Evolutionary conservation across 1,140 invertebrate genomes (phyloP).

Genomic region (Nephila pilipes): DNA sequence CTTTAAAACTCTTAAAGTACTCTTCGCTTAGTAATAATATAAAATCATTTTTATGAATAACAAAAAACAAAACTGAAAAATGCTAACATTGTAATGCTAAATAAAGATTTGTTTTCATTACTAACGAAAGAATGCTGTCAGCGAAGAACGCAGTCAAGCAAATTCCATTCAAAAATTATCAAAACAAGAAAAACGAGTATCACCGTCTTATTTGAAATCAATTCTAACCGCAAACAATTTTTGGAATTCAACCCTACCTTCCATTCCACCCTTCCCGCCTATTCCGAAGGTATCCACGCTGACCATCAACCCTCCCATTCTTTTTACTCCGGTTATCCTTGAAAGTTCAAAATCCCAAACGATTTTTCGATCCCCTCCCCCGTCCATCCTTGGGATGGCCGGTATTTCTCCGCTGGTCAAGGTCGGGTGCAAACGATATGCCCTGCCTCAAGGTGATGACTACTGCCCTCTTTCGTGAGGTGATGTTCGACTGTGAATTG

Average conservation of each 20-base stretch:
- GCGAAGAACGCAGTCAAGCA: background rate
- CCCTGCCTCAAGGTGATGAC: constrained; percentile 22
- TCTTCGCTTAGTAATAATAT: too few species aligned
- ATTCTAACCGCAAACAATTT: background rate
- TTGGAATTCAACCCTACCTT: constrained; percentile 12
- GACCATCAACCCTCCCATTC: constrained; percentile 7
- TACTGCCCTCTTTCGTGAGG: background rate
- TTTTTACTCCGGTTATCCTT: constrained; percentile 2
- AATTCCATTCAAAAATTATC: background rate
- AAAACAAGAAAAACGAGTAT: background rate
- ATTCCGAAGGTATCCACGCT: background rate
- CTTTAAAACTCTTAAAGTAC: too few species aligned
- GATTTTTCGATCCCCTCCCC: background rate
- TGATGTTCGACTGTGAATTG: background rate
- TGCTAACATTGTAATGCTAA: too few species aligned
- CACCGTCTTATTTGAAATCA: background rate
- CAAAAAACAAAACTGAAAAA: too few species aligned
- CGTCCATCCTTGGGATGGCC: background rate
- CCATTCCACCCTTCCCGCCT: background rate
- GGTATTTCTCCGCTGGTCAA: constrained; percentile 48
- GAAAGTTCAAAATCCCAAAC: constrained; percentile 33
- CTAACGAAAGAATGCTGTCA: background rate
- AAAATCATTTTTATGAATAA: too few species aligned
- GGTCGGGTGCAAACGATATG: constrained; percentile 39
- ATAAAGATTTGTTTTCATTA: too few species aligned